phyloP scores from a whole-genome alignment of 1,140 invertebrate species.

The Eriosoma lanigerum region DNA sequence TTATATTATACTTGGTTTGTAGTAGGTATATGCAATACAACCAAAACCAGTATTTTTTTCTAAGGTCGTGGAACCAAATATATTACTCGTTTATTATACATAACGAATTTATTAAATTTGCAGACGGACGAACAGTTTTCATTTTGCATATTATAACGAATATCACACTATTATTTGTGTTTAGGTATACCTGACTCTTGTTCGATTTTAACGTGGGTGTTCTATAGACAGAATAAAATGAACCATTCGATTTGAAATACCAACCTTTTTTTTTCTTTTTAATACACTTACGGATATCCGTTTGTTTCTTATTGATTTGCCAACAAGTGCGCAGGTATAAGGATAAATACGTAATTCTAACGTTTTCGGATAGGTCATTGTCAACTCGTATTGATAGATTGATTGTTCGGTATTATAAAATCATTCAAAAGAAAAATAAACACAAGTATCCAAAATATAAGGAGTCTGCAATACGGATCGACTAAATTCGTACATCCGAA shows the following conservation, averaged over 20 bases:
- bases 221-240: not conserved
- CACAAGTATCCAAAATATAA: not conserved
- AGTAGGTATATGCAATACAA: no score
- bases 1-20: no score
- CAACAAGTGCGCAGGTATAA: not conserved
- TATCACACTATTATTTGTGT: no score
- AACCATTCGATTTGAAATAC: not conserved
- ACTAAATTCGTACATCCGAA: not conserved
- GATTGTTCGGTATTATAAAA: not conserved
- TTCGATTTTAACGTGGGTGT: not conserved
- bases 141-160: not conserved
- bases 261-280: not conserved
- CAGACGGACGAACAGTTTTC: not conserved
- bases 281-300: not conserved
- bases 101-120: not conserved
- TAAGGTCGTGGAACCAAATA: not conserved
- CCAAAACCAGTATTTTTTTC: no score
- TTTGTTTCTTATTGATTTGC: not conserved
- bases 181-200: not conserved
- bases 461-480: not conserved
- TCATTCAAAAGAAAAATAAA: not conserved
- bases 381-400: not conserved
- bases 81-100: not conserved
- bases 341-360: not conserved
- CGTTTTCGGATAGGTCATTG: not conserved